These are phyloP conservation scores for Ginglymostoma cirratum DNA, from an alignment of 2,113 vertebrate genomes.

Conservation along the genomic window DNA sequence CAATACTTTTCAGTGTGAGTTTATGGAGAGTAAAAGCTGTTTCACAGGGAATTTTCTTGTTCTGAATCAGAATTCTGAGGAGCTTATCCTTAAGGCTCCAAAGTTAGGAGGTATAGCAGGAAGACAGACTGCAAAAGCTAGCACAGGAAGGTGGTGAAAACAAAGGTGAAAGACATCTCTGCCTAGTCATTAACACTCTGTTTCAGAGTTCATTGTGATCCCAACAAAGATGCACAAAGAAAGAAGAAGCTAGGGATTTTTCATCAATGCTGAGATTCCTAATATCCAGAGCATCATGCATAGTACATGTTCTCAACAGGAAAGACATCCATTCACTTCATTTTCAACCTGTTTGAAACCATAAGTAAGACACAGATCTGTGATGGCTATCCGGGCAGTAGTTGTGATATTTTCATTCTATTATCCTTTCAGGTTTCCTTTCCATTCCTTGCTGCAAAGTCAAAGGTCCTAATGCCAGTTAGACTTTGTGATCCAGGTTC, in stretches of 20 bases:
- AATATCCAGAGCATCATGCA: neutral
- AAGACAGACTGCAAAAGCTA: neutral
- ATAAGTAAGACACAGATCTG: neutral
- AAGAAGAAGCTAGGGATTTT: neutral
- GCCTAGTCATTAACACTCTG: neutral
- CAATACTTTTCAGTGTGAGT: neutral
- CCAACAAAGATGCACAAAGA: neutral
- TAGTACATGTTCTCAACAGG: neutral
- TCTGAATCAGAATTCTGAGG: neutral
- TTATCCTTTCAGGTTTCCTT: neutral
- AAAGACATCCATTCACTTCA: neutral
- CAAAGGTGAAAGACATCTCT: neutral
- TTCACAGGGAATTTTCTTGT: neutral
- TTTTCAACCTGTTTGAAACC: neutral
- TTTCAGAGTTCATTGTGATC: neutral
- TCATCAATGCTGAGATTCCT: neutral
- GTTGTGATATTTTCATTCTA: neutral
- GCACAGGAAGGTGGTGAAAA: neutral
- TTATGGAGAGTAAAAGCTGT: neutral
- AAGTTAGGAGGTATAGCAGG: neutral
- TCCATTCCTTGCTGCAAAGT: too few species aligned
- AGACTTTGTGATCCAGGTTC: too few species aligned
- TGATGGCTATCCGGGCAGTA: neutral
- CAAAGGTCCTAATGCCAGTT: too few species aligned
- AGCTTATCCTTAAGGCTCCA: neutral